Evolutionary conservation across 2,113 vertebrate species (phyloP), one percentile per base, ranked within the genome.

Genomic region (Corvus hawaiiensis): DNA sequence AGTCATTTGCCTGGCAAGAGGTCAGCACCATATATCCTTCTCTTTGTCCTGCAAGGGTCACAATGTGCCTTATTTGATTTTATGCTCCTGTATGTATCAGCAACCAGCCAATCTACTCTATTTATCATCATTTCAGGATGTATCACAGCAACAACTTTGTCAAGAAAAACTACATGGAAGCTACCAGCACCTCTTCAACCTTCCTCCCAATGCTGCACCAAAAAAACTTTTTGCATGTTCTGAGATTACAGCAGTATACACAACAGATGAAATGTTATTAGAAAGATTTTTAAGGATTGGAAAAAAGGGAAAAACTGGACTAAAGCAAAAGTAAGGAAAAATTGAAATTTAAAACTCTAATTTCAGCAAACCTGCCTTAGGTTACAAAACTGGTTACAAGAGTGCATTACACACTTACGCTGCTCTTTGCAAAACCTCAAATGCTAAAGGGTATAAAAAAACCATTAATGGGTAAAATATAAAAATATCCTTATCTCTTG

Each of bases 121-220:
- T 18, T 64, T 44, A 39, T 67, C 27, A 64, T 78, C 32, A 87
- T 69, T 58, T 82, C 63, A 72, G 61, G 44, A 64, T 9, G 2
- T 28, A 61, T 0, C 30, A 52, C 32, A 89, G 44, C 22, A 63
- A 61, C 32, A 71, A 41, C 32, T 39, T 43, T 13, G 35, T n/a
- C 37, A 87, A 75, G 11, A 80, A 59, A 68, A 93, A 35, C 6
- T 33, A 27, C 4, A n/a, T 2, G 18, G 61, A 63, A 80, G 26
- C 39, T n/a, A 48, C 27, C 14, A 67, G 37, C 52, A 68, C 12
- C 43, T 58, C 39, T 22, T 71, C 39, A 80, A 30, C 23, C 16
- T 69, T 74, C 11, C 26, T 28, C 32, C 4, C 30, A 59, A 0
- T 1, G 32, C 37, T 44, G n/a, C 32, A 58, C 10, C 0, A 1